Evolutionary conservation across 64 coral and sea anemone species (phyloP).

Genomic region (Montipora sp.): DNA sequence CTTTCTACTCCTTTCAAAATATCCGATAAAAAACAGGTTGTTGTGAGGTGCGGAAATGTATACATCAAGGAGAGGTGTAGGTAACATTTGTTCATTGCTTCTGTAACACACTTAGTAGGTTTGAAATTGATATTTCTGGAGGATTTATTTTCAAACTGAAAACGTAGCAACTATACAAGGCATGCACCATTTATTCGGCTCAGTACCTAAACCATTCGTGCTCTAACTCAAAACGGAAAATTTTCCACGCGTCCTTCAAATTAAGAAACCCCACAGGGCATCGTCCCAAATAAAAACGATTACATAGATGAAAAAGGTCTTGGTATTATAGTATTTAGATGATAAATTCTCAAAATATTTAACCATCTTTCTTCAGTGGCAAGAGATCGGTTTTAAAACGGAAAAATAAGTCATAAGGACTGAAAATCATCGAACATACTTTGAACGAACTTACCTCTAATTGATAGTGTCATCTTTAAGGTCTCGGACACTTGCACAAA

Average conservation of each 20-base stretch:
- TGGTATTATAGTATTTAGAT: too few species aligned
- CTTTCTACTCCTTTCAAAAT: too few species aligned
- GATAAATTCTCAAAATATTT: too few species aligned
- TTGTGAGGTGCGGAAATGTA: neutral
- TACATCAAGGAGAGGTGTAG: too few species aligned
- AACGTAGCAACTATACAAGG: too few species aligned
- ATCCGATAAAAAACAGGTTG: neutral
- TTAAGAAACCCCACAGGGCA: neutral
- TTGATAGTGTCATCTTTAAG: neutral
- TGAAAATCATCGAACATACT: neutral
- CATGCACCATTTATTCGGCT: neutral
- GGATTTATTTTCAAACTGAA: neutral
- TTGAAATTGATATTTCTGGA: neutral
- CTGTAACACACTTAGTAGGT: neutral
- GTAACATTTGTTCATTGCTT: neutral
- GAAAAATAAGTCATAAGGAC: too few species aligned
- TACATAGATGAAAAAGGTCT: too few species aligned
- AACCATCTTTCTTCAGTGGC: too few species aligned
- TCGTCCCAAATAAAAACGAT: too few species aligned
- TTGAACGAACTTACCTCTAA: conserved; percentile 15
- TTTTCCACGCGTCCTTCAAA: neutral
- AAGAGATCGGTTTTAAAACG: too few species aligned
- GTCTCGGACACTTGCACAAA: conserved; percentile 2
- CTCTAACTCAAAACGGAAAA: neutral
- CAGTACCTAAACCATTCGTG: neutral